A percentile compares a stretch with the other conserved stretches of the same genome.
Evolutionary conservation across 2,888 invertebrate genomes (phyloP).

Genomic region (Drosophila austrosaltans): DNA sequence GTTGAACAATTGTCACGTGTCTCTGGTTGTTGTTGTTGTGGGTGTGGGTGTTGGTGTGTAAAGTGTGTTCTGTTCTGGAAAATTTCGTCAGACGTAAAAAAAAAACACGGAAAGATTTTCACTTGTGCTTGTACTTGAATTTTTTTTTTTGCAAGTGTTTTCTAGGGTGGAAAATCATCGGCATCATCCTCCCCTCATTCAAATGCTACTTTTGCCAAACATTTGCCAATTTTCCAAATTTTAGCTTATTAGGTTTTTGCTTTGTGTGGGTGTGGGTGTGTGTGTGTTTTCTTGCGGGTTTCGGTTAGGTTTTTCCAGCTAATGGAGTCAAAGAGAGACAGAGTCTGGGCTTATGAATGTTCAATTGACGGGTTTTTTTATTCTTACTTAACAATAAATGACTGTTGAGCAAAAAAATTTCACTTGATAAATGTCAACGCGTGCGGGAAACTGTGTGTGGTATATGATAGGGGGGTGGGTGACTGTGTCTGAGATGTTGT

Average conservation of each 20-base stretch:
- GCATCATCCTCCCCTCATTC: neutral
- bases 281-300: conserved; percentile 58
- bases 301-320: conserved; percentile 13
- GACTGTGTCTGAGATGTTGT: conserved; percentile 20
- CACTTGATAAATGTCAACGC: conserved; percentile 69
- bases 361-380: conserved; percentile 60
- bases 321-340: conserved; percentile 24
- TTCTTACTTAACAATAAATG: conserved; percentile 59
- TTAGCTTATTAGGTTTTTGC: conserved; percentile 65
- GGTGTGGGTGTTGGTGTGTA: too few relatives aligned
- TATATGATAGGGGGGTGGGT: neutral
- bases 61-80: conserved; percentile 40
- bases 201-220: conserved; percentile 10
- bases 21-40: conserved; percentile 27
- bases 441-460: conserved; percentile 57
- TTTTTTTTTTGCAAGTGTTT: conserved; percentile 15
- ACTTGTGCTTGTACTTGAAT: conserved; percentile 56
- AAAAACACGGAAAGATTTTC: conserved; percentile 45
- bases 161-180: conserved; percentile 17
- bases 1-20: conserved; percentile 75
- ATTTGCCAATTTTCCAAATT: conserved; percentile 64
- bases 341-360: conserved; percentile 62
- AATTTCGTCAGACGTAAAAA: conserved; percentile 65
- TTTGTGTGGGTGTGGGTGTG: conserved; percentile 13
- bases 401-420: conserved; percentile 58